A percentile compares a stretch with the other conserved stretches of the same genome.
Evolutionary conservation across 2,113 vertebrate species (phyloP).

Genomic region (Piaya cayana): DNA sequence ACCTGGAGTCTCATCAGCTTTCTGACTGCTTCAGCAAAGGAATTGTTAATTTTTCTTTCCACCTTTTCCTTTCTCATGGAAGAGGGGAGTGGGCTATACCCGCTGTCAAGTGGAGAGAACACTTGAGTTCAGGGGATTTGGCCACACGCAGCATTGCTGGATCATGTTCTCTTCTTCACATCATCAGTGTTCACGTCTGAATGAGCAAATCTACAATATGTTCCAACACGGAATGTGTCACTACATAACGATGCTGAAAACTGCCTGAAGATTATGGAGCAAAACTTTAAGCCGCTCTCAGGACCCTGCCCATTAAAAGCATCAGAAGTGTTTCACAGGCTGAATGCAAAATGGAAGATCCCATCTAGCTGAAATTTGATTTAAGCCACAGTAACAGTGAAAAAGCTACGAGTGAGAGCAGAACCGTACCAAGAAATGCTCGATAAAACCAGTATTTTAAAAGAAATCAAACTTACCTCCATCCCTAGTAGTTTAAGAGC

Average conservation of each 20-base stretch:
- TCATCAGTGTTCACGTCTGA: no score
- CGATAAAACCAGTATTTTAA: neutral
- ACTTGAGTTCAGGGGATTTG: no score
- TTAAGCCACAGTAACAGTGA: neutral
- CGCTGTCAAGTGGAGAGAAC: neutral
- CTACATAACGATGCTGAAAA: no score
- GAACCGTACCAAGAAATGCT: neutral
- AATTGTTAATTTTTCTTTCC: neutral
- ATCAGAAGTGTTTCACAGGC: neutral
- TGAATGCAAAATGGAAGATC: neutral
- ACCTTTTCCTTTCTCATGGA: neutral
- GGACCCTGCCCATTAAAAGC: neutral
- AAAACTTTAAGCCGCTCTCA: neutral
- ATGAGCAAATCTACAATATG: no score
- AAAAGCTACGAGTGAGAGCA: neutral
- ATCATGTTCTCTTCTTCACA: no score
- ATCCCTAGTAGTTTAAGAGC: constrained; percentile 97
- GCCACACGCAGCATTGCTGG: no score
- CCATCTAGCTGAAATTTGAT: neutral
- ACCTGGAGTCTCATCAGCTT: neutral
- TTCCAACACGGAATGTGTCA: no score
- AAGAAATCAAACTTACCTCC: constrained; percentile 83
- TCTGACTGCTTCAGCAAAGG: neutral
- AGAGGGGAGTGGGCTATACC: neutral
- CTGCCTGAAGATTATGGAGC: no score